A percentile compares a stretch with the other conserved stretches of the same genome.
These are phyloP conservation scores for Grapholita molesta DNA, from an alignment of 1,140 invertebrate species.

Conservation along the genomic window DNA sequence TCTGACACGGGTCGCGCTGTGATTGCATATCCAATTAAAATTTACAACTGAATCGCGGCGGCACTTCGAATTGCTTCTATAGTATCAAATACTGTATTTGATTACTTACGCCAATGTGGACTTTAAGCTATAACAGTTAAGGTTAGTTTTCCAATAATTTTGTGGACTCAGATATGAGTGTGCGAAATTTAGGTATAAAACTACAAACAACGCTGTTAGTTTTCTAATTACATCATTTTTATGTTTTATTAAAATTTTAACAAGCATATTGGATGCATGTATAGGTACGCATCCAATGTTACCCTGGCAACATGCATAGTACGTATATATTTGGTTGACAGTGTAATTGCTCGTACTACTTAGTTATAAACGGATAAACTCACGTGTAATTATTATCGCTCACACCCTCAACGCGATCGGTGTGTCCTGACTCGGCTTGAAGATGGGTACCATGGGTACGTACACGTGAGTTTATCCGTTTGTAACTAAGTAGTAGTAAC, in stretches of 20 bases:
- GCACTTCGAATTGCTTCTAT: slow-evolving; percentile 33
- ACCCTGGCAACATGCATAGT: no score
- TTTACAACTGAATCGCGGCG: slow-evolving; percentile 34
- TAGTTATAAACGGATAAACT: no score
- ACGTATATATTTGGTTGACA: no score
- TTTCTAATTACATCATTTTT: slow-evolving; percentile 45
- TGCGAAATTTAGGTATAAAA: neutral
- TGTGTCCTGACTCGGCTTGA: no score
- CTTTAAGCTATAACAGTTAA: neutral
- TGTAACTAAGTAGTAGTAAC: no score
- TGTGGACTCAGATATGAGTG: neutral
- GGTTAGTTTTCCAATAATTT: neutral
- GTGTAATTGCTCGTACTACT: no score
- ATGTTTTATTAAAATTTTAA: neutral
- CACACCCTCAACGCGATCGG: no score
- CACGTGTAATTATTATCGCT: no score
- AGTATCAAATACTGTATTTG: neutral
- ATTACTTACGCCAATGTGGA: neutral
- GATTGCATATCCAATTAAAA: slow-evolving; percentile 54
- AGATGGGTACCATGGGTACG: no score
- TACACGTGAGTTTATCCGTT: no score
- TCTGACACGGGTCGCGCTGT: neutral
- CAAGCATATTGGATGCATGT: no score
- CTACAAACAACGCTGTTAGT: slow-evolving; percentile 31
- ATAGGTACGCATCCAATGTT: no score